phyloP scores from a whole-genome alignment of 2,888 invertebrate genomes.

The Chymomyza caudatula region DNA sequence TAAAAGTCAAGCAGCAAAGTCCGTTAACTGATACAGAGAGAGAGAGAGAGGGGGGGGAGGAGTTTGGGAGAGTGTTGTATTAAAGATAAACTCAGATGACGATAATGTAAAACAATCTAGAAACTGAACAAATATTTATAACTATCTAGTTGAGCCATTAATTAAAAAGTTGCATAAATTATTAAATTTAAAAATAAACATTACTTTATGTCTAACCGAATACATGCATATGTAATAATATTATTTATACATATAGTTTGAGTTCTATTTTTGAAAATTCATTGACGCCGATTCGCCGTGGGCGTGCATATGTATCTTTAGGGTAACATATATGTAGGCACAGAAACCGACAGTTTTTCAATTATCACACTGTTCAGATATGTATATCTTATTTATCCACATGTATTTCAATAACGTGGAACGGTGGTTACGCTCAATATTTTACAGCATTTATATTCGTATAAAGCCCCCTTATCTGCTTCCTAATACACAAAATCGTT shows the following conservation, averaged over 20 bases:
- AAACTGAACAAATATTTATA: not conserved
- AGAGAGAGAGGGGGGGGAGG: not conserved
- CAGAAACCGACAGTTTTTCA: not conserved
- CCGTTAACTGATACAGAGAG: not conserved
- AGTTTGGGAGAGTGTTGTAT: no score
- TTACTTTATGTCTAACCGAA: not conserved
- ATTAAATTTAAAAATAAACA: not conserved
- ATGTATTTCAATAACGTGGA: no score
- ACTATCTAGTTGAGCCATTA: not conserved
- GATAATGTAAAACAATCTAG: not conserved
- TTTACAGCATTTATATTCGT: no score
- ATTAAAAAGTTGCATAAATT: not conserved
- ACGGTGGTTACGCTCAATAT: no score
- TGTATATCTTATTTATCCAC: no score
- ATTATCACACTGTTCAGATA: not conserved
- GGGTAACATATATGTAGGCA: not conserved
- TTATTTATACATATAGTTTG: not conserved
- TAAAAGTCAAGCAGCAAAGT: constrained; percentile 42
- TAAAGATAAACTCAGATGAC: not conserved
- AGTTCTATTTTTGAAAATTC: not conserved
- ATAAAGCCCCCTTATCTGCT: no score
- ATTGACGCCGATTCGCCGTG: not conserved
- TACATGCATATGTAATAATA: not conserved
- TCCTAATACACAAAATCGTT: no score
- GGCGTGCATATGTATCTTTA: not conserved